A percentile compares a stretch with the other conserved stretches of the same genome.
phyloP scores from a whole-genome alignment of 2,113 vertebrate genomes.

The Euleptes europaea region DNA sequence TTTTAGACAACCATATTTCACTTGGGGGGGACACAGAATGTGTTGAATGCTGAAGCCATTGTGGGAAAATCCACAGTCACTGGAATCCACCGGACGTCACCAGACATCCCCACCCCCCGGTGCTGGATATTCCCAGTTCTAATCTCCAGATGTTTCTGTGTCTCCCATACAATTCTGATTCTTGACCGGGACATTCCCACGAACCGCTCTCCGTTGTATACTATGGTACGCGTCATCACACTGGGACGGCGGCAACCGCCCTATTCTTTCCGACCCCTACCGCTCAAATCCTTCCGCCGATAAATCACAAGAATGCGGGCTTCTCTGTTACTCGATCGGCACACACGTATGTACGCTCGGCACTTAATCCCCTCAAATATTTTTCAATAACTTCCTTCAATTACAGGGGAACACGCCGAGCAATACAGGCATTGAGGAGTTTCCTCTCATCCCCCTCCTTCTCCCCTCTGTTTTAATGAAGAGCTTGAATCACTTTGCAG shows the following conservation, averaged over 20 bases:
- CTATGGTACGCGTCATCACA: slow-evolving; percentile 44
- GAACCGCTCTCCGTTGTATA: slow-evolving; percentile 35
- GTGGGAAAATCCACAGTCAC: too few species aligned
- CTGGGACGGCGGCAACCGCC: slow-evolving; percentile 51
- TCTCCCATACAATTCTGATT: slow-evolving; percentile 16
- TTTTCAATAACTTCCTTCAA: slow-evolving; percentile 89
- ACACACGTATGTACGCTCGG: slow-evolving; percentile 63
- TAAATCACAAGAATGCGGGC: slow-evolving; percentile 68
- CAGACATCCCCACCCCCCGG: too few species aligned
- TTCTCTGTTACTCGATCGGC: slow-evolving; percentile 69
- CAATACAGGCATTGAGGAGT: slow-evolving; percentile 70
- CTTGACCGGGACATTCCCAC: slow-evolving; percentile 32
- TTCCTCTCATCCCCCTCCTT: slow-evolving; percentile 69
- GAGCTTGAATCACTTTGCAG: slow-evolving; percentile 87
- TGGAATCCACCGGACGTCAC: too few species aligned
- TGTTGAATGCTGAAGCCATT: background rate
- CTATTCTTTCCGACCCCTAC: slow-evolving; percentile 51
- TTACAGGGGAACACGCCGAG: slow-evolving; percentile 80
- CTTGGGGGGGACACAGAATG: background rate
- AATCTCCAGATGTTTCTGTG: background rate
- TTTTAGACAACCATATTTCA: slow-evolving; percentile 18
- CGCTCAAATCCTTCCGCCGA: slow-evolving; percentile 57
- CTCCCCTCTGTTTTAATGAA: slow-evolving; percentile 73
- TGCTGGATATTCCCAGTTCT: background rate
- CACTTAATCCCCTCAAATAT: slow-evolving; percentile 87